A percentile compares a stretch with the other conserved stretches of the same genome.
Conservation (phyloP, 2,888 invertebrate genomes). For the Aleiodes alternator region DNA sequence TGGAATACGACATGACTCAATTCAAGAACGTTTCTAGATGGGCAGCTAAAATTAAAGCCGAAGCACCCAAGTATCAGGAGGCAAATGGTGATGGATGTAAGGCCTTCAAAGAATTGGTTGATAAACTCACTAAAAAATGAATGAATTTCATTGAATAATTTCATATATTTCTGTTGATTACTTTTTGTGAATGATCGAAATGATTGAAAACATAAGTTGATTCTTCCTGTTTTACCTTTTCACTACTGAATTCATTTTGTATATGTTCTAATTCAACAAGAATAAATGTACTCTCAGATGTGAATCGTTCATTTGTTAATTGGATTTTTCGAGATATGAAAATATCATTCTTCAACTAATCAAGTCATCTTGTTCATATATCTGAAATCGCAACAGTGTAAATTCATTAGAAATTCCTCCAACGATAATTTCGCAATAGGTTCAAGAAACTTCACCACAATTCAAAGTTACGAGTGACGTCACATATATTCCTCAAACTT, state of each 20-base stretch:
- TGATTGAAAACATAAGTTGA: too few species aligned
- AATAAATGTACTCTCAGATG: too few species aligned
- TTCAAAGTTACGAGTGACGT: constrained; percentile 10
- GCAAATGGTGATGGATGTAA: constrained; percentile 66
- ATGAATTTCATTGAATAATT: constrained; percentile 26
- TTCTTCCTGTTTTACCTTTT: too few species aligned
- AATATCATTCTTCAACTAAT: neutral
- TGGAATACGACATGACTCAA: constrained; percentile 81
- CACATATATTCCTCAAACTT: constrained; percentile 17
- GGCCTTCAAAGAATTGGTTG: constrained; percentile 64
- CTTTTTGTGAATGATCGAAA: neutral
- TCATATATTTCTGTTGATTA: neutral
- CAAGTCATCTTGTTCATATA: neutral
- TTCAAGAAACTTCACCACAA: constrained; percentile 5
- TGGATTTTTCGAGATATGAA: too few species aligned
- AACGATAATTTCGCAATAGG: constrained; percentile 1
- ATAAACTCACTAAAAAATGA: constrained; percentile 61
- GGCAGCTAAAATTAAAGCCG: constrained; percentile 78
- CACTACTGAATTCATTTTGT: too few species aligned
- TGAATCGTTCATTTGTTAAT: too few species aligned
- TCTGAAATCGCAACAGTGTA: neutral
- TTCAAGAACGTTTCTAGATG: constrained; percentile 83
- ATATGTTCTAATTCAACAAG: too few species aligned
- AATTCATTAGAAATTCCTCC: neutral
- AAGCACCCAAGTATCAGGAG: constrained; percentile 79